These are phyloP conservation scores for Argentina silus DNA, from an alignment of 2,797 vertebrate species.

Conservation along the genomic window DNA sequence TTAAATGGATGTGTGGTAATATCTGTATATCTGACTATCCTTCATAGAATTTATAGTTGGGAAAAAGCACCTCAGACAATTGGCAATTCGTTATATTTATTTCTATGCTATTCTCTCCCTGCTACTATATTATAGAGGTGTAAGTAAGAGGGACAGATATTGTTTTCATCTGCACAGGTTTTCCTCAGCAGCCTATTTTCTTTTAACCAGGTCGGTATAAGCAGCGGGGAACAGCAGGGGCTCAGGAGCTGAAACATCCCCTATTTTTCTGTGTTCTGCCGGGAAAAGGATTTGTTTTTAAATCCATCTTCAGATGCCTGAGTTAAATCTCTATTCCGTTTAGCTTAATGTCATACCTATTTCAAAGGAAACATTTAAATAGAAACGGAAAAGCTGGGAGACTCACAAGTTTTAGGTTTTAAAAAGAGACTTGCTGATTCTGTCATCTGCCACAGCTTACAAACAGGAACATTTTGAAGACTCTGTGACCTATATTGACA, in stretches of 20 bases:
- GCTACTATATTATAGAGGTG: background rate
- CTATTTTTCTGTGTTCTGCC: background rate
- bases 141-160: constrained; percentile 15
- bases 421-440: background rate
- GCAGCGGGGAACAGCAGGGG: constrained; percentile 29
- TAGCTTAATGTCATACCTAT: background rate
- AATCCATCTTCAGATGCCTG: constrained; percentile 10
- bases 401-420: background rate
- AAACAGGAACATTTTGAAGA: background rate
- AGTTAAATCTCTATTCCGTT: constrained; percentile 20
- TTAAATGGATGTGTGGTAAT: background rate
- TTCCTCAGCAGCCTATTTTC: constrained; percentile 18
- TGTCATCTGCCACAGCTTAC: constrained; percentile 9
- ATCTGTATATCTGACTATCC: too few species aligned
- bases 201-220: constrained; percentile 11
- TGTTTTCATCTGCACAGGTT: constrained; percentile 29
- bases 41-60: too few species aligned
- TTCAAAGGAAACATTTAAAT: constrained; percentile 23
- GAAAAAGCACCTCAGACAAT: too few species aligned
- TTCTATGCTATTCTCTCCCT: background rate
- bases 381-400: constrained; percentile 2
- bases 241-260: constrained; percentile 1
- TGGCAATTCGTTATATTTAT: too few species aligned
- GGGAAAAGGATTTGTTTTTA: background rate
- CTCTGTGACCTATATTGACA: background rate